Percentiles rank a stretch among this genome's conserved stretches.
These are phyloP conservation scores for Trypoxylus dichotomus DNA, from an alignment of 1,140 invertebrate genomes.

Conservation along the genomic window DNA sequence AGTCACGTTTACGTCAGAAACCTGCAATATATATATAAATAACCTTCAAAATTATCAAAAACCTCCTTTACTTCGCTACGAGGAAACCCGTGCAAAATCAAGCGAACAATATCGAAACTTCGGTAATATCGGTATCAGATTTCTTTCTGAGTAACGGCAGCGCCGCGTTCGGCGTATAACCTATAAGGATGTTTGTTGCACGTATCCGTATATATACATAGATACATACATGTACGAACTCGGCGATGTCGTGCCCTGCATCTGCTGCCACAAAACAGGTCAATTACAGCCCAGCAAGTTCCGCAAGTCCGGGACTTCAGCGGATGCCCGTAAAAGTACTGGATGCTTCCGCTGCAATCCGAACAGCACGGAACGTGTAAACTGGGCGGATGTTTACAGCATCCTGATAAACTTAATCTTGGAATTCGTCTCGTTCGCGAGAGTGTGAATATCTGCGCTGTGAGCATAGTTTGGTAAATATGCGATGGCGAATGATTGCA, in stretches of 20 bases:
- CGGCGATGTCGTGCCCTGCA: background rate
- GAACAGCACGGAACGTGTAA: background rate
- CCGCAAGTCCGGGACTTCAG: background rate
- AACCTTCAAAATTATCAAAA: too few relatives aligned
- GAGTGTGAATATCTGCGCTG: background rate
- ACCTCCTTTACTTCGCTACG: background rate
- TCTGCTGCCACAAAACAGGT: background rate
- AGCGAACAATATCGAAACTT: background rate
- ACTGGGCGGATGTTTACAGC: background rate
- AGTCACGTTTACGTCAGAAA: too few relatives aligned
- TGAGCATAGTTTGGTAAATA: background rate
- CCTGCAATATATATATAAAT: too few relatives aligned
- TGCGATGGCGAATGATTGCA: too few relatives aligned
- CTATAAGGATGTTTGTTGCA: background rate
- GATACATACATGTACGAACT: background rate
- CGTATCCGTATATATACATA: background rate
- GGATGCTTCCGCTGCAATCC: background rate
- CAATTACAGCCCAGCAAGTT: background rate
- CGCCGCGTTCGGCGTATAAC: background rate
- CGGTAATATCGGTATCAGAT: background rate
- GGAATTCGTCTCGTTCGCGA: background rate
- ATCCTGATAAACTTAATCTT: constrained; percentile 1
- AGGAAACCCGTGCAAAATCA: background rate
- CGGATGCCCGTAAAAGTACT: background rate
- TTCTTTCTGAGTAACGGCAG: too few relatives aligned